Percentiles rank a stretch among this genome's conserved stretches.
Evolutionary conservation across 2,113 vertebrate species (phyloP).

Genomic region (Uria lomvia): DNA sequence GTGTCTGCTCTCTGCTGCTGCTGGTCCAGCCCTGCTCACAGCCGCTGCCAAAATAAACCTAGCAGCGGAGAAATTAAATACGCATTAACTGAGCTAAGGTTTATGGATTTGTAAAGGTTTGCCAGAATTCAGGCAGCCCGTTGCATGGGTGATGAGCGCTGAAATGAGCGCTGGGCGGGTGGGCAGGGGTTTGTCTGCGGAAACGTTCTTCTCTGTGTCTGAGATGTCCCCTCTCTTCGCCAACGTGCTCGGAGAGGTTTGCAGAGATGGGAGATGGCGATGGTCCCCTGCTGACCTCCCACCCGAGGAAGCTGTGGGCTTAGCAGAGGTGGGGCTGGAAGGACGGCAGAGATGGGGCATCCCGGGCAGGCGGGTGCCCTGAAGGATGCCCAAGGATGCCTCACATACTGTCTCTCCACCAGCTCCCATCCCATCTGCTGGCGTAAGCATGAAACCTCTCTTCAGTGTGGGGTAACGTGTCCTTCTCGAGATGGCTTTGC

Average conservation of each 20-base stretch:
- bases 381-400: neutral
- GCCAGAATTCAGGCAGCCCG: neutral
- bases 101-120: neutral
- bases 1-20: neutral
- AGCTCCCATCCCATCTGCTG: neutral
- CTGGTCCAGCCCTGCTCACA: neutral
- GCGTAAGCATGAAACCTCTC: neutral
- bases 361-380: neutral
- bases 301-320: neutral
- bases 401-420: fast-evolving
- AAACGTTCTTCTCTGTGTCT: neutral
- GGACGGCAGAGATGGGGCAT: fast-evolving
- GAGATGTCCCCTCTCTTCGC: neutral
- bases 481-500: neutral
- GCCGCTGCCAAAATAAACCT: neutral
- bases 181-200: neutral
- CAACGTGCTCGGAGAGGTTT: fast-evolving
- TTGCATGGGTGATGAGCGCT: neutral
- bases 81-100: neutral
- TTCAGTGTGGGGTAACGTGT: fast-evolving
- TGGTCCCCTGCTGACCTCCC: neutral
- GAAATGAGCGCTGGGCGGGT: fast-evolving
- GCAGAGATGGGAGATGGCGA: neutral
- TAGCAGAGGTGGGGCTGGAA: neutral
- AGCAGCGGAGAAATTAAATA: neutral